phyloP scores from a whole-genome alignment of 2,888 invertebrate genomes.

The Tinea pellionella region DNA sequence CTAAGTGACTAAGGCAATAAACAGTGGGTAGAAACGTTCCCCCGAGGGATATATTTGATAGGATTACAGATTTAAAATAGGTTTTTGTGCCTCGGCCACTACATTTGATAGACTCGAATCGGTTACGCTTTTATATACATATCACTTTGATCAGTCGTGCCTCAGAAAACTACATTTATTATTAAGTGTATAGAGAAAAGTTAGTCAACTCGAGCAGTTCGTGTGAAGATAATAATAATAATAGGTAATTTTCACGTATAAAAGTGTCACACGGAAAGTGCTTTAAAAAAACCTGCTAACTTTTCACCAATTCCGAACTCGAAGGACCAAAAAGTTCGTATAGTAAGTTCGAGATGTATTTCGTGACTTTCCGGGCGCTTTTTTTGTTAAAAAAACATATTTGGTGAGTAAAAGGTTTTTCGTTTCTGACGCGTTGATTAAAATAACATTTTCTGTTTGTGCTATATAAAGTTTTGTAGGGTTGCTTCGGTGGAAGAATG shows the following conservation, averaged over 20 bases:
- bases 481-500: neutral
- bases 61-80: constrained; percentile 10
- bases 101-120: neutral
- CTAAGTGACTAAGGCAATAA: constrained; percentile 15
- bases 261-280: neutral
- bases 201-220: no score
- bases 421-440: constrained; percentile 9
- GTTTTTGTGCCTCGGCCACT: neutral
- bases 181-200: no score
- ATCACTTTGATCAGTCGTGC: no score
- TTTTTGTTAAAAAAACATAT: constrained; percentile 9
- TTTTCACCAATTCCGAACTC: constrained; percentile 3
- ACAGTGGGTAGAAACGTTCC: constrained; percentile 8
- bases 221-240: neutral
- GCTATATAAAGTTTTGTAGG: neutral
- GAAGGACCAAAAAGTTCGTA: constrained; percentile 3
- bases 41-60: constrained; percentile 10
- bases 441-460: constrained; percentile 11
- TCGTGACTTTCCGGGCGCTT: neutral
- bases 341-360: neutral
- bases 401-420: constrained; percentile 12
- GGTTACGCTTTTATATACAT: neutral
- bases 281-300: neutral
- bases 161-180: no score
- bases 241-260: neutral